A percentile compares a stretch with the other conserved stretches of the same genome.
Conservation (phyloP, 2,113 vertebrate species). For the Tragelaphus scriptus region DNA sequence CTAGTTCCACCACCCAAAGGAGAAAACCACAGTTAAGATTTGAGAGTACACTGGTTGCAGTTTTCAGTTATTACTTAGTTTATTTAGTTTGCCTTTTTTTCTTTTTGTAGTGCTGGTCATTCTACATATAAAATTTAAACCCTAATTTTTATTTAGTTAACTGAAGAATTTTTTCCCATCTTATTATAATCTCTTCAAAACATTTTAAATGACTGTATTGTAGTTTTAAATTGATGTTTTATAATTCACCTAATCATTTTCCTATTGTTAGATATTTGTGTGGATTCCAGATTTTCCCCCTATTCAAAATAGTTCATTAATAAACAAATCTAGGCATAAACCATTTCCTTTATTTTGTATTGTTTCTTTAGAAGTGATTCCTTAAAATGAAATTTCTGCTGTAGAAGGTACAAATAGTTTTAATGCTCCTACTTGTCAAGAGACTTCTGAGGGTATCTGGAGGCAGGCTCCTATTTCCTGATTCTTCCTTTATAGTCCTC, state of each 20-base stretch:
- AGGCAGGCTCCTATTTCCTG: background rate
- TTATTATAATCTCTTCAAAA: background rate
- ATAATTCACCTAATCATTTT: background rate
- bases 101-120: background rate
- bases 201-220: background rate
- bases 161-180: background rate
- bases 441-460: background rate
- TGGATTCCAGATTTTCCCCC: background rate
- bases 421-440: background rate
- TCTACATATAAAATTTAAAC: slow-evolving; percentile 18
- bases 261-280: background rate
- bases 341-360: background rate
- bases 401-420: background rate
- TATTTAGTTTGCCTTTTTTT: background rate
- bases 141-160: background rate
- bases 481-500: fast-evolving
- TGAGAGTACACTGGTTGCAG: background rate
- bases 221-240: background rate
- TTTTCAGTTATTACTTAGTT: background rate
- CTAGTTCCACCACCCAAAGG: background rate
- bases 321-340: background rate
- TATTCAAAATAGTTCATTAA: background rate
- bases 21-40: background rate
- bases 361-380: background rate
- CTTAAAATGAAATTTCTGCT: background rate